Percentiles rank a stretch among this genome's conserved stretches.
These are phyloP conservation scores for Druon quercuslanigerum DNA, from an alignment of 1,140 invertebrate species.

Conservation along the genomic window DNA sequence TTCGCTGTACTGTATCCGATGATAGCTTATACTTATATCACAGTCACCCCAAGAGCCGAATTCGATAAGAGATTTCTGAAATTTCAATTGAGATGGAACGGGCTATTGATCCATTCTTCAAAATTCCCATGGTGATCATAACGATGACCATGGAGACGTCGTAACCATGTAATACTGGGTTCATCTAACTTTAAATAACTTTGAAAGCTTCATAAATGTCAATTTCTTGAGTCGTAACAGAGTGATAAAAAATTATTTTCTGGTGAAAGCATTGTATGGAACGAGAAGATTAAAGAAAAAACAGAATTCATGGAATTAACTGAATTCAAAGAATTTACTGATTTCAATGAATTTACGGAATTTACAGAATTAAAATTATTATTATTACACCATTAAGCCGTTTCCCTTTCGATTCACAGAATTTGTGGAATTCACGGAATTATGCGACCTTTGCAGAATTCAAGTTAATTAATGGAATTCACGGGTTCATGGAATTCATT, in stretches of 20 bases:
- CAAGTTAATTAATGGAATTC: too few relatives aligned
- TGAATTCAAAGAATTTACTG: too few relatives aligned
- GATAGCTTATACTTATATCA: slow-evolving; percentile 32
- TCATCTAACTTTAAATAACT: not conserved
- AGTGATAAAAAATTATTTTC: not conserved
- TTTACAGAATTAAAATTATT: too few relatives aligned
- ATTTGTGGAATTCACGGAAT: too few relatives aligned
- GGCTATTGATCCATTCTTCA: slow-evolving; percentile 18
- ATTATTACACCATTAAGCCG: too few relatives aligned
- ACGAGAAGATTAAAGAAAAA: not conserved
- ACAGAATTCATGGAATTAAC: too few relatives aligned
- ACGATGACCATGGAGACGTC: not conserved
- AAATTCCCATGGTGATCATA: slow-evolving; percentile 26
- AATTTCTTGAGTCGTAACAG: not conserved
- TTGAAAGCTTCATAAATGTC: not conserved
- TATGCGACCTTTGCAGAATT: too few relatives aligned
- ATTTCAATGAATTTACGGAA: too few relatives aligned
- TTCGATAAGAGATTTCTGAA: slow-evolving; percentile 13
- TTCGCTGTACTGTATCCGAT: slow-evolving; percentile 36
- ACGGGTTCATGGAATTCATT: too few relatives aligned
- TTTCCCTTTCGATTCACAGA: too few relatives aligned
- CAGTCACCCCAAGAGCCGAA: not conserved
- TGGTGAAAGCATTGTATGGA: not conserved
- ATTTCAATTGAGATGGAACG: slow-evolving; percentile 21
- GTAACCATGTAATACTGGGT: not conserved